These are phyloP conservation scores for Ammodramus savannarum DNA, from an alignment of 2,113 vertebrate genomes.

Conservation along the genomic window DNA sequence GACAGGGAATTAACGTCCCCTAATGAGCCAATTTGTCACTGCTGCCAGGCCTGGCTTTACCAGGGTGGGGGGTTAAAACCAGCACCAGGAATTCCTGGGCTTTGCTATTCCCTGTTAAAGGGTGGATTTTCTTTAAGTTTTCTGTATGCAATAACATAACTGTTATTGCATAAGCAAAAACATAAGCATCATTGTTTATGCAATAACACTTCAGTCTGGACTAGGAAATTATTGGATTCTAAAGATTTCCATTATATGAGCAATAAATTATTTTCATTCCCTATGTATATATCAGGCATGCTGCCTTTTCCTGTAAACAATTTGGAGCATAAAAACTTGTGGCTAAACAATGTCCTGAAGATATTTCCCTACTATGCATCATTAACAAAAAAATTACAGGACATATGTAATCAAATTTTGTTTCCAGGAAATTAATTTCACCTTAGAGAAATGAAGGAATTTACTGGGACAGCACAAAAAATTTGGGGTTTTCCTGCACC, in stretches of 20 bases:
- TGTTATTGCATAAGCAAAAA: too few species aligned
- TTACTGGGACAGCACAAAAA: neutral
- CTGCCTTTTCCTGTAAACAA: neutral
- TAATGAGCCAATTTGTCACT: neutral
- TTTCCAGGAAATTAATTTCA: neutral
- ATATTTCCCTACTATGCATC: neutral
- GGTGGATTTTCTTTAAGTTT: neutral
- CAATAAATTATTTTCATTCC: neutral
- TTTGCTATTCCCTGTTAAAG: neutral
- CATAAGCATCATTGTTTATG: neutral
- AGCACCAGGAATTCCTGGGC: neutral
- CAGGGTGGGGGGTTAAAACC: neutral
- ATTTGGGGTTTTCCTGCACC: neutral
- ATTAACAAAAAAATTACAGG: neutral
- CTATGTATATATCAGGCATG: neutral
- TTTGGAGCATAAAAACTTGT: neutral
- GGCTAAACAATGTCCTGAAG: neutral
- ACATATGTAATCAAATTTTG: fast-evolving
- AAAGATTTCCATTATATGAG: neutral
- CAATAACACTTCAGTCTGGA: neutral
- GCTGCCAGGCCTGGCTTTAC: neutral
- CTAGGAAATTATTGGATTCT: neutral
- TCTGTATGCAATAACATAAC: neutral
- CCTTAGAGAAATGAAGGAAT: neutral
- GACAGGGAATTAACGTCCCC: neutral